Conservation (phyloP, 2,888 invertebrate genomes). For the Xanthia togata region DNA sequence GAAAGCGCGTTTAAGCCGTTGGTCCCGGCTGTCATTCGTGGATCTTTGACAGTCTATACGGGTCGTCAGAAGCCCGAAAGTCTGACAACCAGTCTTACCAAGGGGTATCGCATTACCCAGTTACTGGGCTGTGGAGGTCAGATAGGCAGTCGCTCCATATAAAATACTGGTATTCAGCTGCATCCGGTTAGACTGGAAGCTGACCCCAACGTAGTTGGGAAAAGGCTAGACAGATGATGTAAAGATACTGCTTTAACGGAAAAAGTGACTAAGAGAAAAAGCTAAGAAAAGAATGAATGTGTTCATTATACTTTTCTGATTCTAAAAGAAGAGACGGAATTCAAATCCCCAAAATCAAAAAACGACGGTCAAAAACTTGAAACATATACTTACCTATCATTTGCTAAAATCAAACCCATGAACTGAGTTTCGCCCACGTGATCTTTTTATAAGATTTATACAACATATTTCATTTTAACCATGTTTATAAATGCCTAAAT, state of each 20-base stretch:
- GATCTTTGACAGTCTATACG: too few species aligned
- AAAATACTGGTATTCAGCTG: too few species aligned
- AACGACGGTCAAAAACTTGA: neutral
- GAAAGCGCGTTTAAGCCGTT: too few species aligned
- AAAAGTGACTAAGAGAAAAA: neutral
- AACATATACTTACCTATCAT: neutral
- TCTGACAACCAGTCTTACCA: too few species aligned
- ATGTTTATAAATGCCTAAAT: neutral
- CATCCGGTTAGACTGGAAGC: too few species aligned
- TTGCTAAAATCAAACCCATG: neutral
- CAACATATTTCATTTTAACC: neutral
- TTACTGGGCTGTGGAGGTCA: too few species aligned
- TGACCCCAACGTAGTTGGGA: too few species aligned
- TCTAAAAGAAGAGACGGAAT: neutral
- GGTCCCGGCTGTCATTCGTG: too few species aligned
- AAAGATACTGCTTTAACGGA: neutral
- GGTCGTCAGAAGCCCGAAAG: too few species aligned
- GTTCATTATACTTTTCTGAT: neutral
- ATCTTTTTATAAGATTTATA: neutral
- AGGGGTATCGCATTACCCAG: too few species aligned
- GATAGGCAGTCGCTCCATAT: too few species aligned
- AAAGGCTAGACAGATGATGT: too few species aligned
- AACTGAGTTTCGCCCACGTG: neutral
- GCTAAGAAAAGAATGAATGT: neutral
- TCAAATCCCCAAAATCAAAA: neutral